These are phyloP conservation scores for Morinoia aosen DNA, from an alignment of 2,888 invertebrate species.

Conservation along the genomic window DNA sequence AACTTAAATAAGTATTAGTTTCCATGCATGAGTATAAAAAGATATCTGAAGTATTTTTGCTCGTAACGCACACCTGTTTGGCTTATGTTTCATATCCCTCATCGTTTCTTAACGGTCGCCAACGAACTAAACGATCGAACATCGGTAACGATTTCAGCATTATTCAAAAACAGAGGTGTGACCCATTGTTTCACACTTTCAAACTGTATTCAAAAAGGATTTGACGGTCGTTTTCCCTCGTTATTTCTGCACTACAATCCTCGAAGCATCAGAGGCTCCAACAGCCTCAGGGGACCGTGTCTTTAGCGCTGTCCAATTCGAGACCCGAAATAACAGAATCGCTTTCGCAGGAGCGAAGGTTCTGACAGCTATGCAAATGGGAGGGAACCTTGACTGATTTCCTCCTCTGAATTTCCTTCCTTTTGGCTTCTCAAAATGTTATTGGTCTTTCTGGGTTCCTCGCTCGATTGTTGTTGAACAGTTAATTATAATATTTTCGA, in stretches of 20 bases:
- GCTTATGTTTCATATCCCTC: too few species aligned
- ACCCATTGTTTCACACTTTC: not conserved
- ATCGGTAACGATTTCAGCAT: too few species aligned
- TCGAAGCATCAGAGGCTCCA: not conserved
- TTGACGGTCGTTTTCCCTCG: not conserved
- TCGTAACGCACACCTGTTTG: too few species aligned
- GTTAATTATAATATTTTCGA: not conserved
- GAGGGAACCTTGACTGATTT: not conserved
- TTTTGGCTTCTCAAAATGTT: not conserved
- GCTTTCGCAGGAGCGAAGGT: not conserved
- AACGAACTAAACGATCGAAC: too few species aligned
- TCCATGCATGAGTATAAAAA: too few species aligned
- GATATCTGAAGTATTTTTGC: too few species aligned
- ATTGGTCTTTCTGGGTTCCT: not conserved
- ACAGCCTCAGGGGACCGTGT: not conserved
- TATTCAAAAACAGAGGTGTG: too few species aligned
- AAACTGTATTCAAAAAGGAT: not conserved
- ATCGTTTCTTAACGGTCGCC: too few species aligned
- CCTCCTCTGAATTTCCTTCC: not conserved
- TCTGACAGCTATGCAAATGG: constrained; percentile 17
- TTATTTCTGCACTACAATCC: not conserved
- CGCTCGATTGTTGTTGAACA: not conserved
- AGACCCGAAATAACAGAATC: not conserved
- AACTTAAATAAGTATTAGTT: too few species aligned
- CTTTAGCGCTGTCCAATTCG: not conserved